Base-by-base conservation (phyloP, 2,113 vertebrate genomes). In the Puntigrus tetrazona region DNA sequence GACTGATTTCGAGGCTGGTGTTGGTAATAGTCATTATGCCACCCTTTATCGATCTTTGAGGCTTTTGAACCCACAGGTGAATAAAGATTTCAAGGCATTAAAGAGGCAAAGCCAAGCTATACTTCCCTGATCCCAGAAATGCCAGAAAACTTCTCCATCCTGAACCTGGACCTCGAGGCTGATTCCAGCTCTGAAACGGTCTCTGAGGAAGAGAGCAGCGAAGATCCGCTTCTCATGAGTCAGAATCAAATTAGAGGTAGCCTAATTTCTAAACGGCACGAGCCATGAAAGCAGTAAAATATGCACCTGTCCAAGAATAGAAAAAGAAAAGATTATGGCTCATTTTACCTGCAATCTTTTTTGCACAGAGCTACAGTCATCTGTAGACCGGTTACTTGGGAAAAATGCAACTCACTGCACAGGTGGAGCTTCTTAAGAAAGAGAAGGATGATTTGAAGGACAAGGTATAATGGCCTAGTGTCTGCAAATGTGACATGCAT, bases 361-460 rank as follows among this genome's bases (percentile, higher is more conserved):
- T 84, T n/a, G 45, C 29, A 63, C 82, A 96, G 95, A 93, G 9
- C 87, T 96, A 25, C 95, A 95, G 91, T 88, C 85, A 0, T 91
- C 90, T 34, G 73, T 96, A 29, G 94, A 94, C 14, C 82, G 81
- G 57, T 90, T 97, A 52, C 78, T 95, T 82, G 85, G 84, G 4
- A 86, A 94, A 91, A 87, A 90, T 94, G 75, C 92, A 93, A 20
- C 90, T 95, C 74, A 78, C 87, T 50, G 72, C 87, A 41, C 93
- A 93, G 77, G 86, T 95, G 61, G 92, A 93, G n/a, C 83, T 90
- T 20, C 90, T 96, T 80, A 93, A 88, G 87, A 88, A 67, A 52
- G 91, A 92, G 47, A 91, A 89, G 77, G 69, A 38, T 20, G 87
- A 88, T 7, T 91, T 96, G 34, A 91, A 75, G 78, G 90, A 92